Conservation (phyloP, 2,113 vertebrate genomes). For the Neomonachus schauinslandi region DNA sequence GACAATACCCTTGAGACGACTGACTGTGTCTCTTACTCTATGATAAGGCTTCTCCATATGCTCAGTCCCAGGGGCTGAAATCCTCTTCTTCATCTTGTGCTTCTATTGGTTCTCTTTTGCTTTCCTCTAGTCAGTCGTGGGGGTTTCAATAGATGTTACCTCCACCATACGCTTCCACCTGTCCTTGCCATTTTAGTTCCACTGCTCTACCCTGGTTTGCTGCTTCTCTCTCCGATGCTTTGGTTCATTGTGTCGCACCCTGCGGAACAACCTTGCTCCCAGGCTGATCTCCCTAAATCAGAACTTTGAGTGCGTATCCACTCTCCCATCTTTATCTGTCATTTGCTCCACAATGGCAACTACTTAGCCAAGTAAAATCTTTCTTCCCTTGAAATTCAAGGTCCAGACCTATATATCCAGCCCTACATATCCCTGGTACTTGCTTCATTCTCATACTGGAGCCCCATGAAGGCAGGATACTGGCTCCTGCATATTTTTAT, state of each 20-base stretch:
- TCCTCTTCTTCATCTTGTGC: not conserved
- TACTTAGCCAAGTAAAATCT: not conserved
- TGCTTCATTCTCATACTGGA: not conserved
- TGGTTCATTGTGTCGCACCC: not conserved
- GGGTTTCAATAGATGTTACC: not conserved
- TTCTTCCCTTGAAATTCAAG: not conserved
- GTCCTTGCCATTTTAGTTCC: not conserved
- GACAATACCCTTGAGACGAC: not conserved
- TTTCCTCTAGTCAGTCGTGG: not conserved
- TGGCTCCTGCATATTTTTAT: not conserved
- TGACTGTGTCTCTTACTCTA: not conserved
- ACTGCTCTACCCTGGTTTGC: not conserved
- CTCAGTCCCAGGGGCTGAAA: not conserved
- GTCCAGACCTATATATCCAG: not conserved
- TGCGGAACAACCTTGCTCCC: not conserved
- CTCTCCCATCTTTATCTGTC: not conserved
- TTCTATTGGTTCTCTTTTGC: not conserved
- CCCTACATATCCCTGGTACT: not conserved
- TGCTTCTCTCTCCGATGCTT: not conserved
- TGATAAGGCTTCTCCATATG: not conserved
- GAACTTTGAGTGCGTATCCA: not conserved
- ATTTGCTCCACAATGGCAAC: not conserved
- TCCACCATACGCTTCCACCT: fast-evolving
- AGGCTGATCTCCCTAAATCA: not conserved
- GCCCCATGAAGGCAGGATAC: not conserved